Evolutionary conservation across 92 coral and sea anemone species (phyloP).

Genomic region (Heliopora coerulea): DNA sequence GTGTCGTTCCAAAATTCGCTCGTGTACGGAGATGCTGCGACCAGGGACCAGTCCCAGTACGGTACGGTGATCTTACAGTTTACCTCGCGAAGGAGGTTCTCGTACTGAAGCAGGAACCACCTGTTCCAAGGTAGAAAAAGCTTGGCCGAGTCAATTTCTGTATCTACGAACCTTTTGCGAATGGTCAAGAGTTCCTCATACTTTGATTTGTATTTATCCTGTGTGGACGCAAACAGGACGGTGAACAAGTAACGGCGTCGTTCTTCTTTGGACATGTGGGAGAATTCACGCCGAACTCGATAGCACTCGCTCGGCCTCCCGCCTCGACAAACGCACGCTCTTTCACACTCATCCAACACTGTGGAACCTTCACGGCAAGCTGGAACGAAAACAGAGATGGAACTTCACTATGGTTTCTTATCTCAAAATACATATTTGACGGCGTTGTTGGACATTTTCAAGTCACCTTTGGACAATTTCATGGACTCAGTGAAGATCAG

Average conservation of each 20-base stretch:
- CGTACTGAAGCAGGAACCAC: conserved; percentile 22
- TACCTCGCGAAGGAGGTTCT: conserved; percentile 23
- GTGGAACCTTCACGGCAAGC: conserved; percentile 11
- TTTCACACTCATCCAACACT: conserved; percentile 12
- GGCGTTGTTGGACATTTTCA: too few species aligned
- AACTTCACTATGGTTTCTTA: too few species aligned
- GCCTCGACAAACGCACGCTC: conserved; percentile 20
- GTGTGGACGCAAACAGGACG: conserved; percentile 17
- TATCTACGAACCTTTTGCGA: conserved; percentile 1
- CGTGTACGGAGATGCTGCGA: conserved; percentile 48
- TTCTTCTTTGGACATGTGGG: conserved; percentile 9
- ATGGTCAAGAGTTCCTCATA: conserved; percentile 26
- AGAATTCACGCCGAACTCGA: conserved; percentile 36
- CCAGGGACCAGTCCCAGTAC: conserved; percentile 62
- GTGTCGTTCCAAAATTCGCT: conserved; percentile 43
- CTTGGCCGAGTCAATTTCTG: background rate
- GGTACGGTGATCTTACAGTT: conserved; percentile 54
- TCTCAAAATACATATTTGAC: too few species aligned
- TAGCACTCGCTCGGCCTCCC: conserved; percentile 26
- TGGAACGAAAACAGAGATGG: background rate
- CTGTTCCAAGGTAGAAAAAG: conserved; percentile 26
- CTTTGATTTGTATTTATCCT: background rate
- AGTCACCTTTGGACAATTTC: too few species aligned
- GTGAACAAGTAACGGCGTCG: conserved; percentile 20
- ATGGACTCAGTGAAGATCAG: too few species aligned